These are phyloP conservation scores for Apotomis betuletana DNA, from an alignment of 2,888 invertebrate genomes.

Conservation along the genomic window DNA sequence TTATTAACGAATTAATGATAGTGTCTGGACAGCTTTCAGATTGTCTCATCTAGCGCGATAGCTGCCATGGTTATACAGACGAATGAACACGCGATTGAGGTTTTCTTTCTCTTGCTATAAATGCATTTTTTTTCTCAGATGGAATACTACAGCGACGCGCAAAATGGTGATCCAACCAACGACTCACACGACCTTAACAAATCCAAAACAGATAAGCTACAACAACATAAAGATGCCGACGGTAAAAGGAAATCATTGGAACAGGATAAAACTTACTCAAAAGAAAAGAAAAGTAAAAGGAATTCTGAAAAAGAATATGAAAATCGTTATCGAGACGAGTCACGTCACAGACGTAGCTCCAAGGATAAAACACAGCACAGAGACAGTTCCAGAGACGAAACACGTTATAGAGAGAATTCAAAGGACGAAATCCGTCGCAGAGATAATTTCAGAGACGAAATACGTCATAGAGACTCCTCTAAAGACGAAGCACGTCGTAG, in stretches of 20 bases:
- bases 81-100: no score
- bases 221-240: not conserved
- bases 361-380: not conserved
- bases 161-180: not conserved
- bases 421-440: not conserved
- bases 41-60: no score
- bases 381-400: no score
- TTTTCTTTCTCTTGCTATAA: no score
- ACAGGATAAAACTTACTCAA: not conserved
- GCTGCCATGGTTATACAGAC: no score
- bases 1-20: no score
- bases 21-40: no score
- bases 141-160: conserved; percentile 27
- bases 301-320: not conserved
- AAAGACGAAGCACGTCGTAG: not conserved
- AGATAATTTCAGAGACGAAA: not conserved
- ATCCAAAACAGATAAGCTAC: not conserved
- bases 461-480: not conserved
- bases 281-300: not conserved
- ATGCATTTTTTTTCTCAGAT: conserved; percentile 23
- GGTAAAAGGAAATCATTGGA: conserved; percentile 21
- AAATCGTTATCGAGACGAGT: not conserved
- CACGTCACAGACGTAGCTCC: not conserved
- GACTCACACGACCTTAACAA: not conserved
- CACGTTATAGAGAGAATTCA: not conserved